A percentile compares a stretch with the other conserved stretches of the same genome.
phyloP scores from a whole-genome alignment of 2,888 invertebrate species.

The Brachyopa scutellaris region DNA sequence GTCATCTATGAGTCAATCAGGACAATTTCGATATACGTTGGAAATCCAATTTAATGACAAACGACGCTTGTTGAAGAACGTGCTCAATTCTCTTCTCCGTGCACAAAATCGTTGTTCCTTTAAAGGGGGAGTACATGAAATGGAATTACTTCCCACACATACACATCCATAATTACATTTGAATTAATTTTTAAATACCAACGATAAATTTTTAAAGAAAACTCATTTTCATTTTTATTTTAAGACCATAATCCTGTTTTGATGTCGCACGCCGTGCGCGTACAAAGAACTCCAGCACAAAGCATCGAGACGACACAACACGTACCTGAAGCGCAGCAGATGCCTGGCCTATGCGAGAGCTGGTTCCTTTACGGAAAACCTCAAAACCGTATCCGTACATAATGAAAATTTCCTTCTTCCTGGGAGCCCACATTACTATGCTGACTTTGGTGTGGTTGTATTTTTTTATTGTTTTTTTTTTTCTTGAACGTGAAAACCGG shows the following conservation, averaged over 20 bases:
- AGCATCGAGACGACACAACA: conserved; percentile 45
- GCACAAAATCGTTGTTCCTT: too few species aligned
- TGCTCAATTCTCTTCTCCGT: too few species aligned
- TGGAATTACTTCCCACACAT: too few species aligned
- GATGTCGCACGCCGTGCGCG: background rate
- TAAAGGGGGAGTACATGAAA: too few species aligned
- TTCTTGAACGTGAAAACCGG: conserved; percentile 1
- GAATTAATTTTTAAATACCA: too few species aligned
- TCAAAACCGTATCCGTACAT: conserved; percentile 35
- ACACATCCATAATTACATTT: too few species aligned
- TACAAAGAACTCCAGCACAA: conserved; percentile 32
- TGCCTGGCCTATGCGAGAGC: conserved; percentile 26
- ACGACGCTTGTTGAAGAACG: too few species aligned
- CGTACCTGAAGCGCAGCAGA: conserved; percentile 44
- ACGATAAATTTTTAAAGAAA: too few species aligned
- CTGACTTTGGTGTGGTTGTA: conserved; percentile 15
- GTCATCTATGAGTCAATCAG: too few species aligned
- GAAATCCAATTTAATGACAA: too few species aligned
- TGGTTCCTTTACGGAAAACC: conserved; percentile 27
- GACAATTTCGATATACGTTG: too few species aligned
- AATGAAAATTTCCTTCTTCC: conserved; percentile 25
- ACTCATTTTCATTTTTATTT: background rate
- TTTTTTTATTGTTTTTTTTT: background rate
- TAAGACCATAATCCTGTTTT: background rate
- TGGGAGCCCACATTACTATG: conserved; percentile 43